phyloP scores from a whole-genome alignment of 1,140 invertebrate species.

The Odontomachus brunneus region DNA sequence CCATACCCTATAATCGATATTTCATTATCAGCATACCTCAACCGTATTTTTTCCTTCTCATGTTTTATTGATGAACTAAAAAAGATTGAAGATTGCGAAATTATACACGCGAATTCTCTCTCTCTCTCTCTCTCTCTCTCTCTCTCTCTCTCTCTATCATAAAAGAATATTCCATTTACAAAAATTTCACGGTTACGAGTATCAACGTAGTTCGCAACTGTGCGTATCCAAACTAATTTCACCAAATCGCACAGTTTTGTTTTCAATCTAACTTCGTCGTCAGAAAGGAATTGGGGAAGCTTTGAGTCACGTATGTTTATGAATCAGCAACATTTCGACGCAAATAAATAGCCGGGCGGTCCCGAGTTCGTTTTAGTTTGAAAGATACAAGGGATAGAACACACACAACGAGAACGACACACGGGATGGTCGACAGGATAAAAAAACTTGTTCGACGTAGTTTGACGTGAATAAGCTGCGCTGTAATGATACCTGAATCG shows the following conservation, averaged over 20 bases:
- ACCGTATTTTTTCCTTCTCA: not conserved
- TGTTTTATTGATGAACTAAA: not conserved
- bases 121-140: too few species aligned
- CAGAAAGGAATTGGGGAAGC: not conserved
- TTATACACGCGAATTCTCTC: not conserved
- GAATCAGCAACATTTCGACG: conserved; percentile 22
- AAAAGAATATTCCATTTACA: not conserved
- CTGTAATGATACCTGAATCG: conserved; percentile 30
- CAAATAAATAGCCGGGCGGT: conserved; percentile 4
- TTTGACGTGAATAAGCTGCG: conserved; percentile 25
- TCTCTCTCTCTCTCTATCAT: too few species aligned
- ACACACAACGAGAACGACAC: not conserved
- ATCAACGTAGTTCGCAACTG: not conserved
- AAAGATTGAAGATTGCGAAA: not conserved
- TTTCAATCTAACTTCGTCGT: not conserved
- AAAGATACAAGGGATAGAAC: conserved; percentile 24
- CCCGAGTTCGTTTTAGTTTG: conserved; percentile 25
- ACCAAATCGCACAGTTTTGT: not conserved
- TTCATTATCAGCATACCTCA: not conserved
- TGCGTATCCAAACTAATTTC: not conserved
- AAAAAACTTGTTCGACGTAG: conserved; percentile 38
- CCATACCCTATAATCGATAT: conserved; percentile 2
- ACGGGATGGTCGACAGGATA: conserved; percentile 28
- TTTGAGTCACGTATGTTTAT: not conserved
- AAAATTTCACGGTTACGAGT: not conserved